Conservation (phyloP, 1,140 invertebrate genomes). For the Anastrepha ludens region DNA sequence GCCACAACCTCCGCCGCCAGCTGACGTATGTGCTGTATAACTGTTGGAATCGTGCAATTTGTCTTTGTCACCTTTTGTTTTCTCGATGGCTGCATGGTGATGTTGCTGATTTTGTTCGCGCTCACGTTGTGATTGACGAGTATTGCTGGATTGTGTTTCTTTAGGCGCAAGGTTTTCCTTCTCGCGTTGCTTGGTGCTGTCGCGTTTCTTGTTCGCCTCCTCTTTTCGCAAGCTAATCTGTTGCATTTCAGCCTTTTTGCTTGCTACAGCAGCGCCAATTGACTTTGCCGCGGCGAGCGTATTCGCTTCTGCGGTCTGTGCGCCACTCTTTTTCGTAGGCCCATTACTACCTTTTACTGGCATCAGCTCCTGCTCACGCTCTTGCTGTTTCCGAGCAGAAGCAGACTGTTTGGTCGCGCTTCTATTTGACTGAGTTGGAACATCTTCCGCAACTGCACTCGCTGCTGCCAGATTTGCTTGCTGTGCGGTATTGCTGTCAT, state of each 20-base stretch:
- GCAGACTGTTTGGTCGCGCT: not conserved
- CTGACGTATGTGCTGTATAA: not conserved
- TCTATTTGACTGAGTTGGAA: not conserved
- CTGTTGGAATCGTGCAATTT: slow-evolving; percentile 8
- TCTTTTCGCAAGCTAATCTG: slow-evolving; percentile 15
- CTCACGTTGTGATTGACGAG: slow-evolving; percentile 59
- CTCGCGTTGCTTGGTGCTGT: slow-evolving; percentile 65
- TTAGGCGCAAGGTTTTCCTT: slow-evolving; percentile 74
- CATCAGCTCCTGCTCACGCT: not conserved
- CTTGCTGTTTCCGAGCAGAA: slow-evolving; percentile 15
- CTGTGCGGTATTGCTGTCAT: not conserved
- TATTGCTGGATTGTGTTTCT: slow-evolving; percentile 58
- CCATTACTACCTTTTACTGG: not conserved
- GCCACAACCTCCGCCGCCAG: not conserved
- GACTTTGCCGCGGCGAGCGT: slow-evolving; percentile 48
- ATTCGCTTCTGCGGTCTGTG: not conserved
- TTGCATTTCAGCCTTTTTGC: not conserved
- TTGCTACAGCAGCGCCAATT: slow-evolving; percentile 53
- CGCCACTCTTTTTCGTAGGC: not conserved
- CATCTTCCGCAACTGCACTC: not conserved
- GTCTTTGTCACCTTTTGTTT: slow-evolving; percentile 43
- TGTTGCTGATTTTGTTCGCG: slow-evolving; percentile 56
- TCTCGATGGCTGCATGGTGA: not conserved
- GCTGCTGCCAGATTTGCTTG: not conserved
- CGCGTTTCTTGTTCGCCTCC: slow-evolving; percentile 58